Evolutionary conservation across 2,797 vertebrate species (phyloP), one percentile per base, ranked within the genome.

Genomic region (Anabas testudineus): DNA sequence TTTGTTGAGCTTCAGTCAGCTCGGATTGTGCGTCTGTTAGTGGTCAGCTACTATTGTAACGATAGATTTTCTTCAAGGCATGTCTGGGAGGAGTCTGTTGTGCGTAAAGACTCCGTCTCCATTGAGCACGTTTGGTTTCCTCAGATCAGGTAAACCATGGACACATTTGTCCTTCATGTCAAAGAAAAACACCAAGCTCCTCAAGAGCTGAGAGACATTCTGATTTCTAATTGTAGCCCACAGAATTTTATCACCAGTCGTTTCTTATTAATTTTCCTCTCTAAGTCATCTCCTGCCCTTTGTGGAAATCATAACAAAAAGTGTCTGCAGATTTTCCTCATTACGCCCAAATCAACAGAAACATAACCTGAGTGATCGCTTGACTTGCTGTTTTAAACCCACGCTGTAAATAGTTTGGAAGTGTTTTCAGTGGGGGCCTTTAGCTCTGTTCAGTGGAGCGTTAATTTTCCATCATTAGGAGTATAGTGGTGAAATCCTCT

Each of bases 381-480:
- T 13, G 22, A 65, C 46, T 58, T 53, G 69, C 73, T 71, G 61
- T 43, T 78, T 81, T 59, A 39, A 56, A 65, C 63, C 45, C 32
- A 5, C 5, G 59, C 72, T 84, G 84, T 84, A 87, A 90, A 88
- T 85, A 90, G 60, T 78, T 84, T 58, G 70, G 70, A 68, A 63
- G 68, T 74, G 80, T 60, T 71, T 72, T 90, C 86, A 87, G 83
- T 64, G 21, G 76, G 76, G 80, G 77, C 78, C 65, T 84, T 90
- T 77, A 83, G 67, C 82, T 80, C 79, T 41, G 80, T 49, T 87
- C 88, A 88, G 52, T 82, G 84, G 68, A 87, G 88, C 86, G 81
- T 90, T 88, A 28, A 90, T 91, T 93, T 88, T 90, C 89, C 91
- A 88, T 91, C 87, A 91, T 93, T 92, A 91, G 77, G 71, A 65